A percentile compares a stretch with the other conserved stretches of the same genome.
These are phyloP conservation scores for Phenganax stokvisi DNA, from an alignment of 92 coral and sea anemone species.

Conservation along the genomic window DNA sequence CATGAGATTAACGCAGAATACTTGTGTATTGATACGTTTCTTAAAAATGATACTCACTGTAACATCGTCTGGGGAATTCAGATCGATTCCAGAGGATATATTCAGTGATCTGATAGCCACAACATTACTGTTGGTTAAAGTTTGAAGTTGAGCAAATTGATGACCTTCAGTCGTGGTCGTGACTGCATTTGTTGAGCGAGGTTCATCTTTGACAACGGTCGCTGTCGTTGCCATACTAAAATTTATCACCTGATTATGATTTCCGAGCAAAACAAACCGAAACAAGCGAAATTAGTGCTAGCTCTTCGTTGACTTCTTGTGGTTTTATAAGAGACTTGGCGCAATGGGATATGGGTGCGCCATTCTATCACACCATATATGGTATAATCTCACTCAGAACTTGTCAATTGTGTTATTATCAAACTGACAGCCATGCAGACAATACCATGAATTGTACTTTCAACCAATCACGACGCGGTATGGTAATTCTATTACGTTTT, in stretches of 20 bases:
- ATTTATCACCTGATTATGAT: background rate
- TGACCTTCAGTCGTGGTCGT: slow-evolving; percentile 12
- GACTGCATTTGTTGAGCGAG: background rate
- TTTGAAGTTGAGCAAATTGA: slow-evolving; percentile 38
- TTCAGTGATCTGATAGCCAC: slow-evolving; percentile 37
- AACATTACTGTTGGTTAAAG: slow-evolving; percentile 24
- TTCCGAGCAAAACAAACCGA: slow-evolving; percentile 40
- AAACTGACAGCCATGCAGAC: slow-evolving; percentile 39
- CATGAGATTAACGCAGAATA: background rate
- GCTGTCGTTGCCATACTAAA: slow-evolving; percentile 33
- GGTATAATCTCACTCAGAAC: slow-evolving; percentile 34
- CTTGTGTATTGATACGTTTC: background rate
- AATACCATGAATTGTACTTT: slow-evolving; percentile 20
- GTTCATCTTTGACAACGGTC: slow-evolving; percentile 29
- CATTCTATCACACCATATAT: slow-evolving; percentile 39
- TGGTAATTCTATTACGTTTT: slow-evolving; percentile 13
- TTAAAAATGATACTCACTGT: slow-evolving; percentile 1
- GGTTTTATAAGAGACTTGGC: slow-evolving; percentile 30
- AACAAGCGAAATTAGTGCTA: slow-evolving; percentile 26
- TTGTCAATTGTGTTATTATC: slow-evolving; percentile 39
- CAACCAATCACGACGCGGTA: slow-evolving; percentile 30
- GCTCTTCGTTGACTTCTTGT: slow-evolving; percentile 1
- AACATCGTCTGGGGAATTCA: slow-evolving; percentile 30
- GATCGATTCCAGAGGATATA: slow-evolving; percentile 14
- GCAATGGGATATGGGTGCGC: slow-evolving; percentile 47